Evolutionary conservation across 1,140 invertebrate genomes (phyloP), one percentile per base, ranked within the genome.

Genomic region (Brachystomella parvula): DNA sequence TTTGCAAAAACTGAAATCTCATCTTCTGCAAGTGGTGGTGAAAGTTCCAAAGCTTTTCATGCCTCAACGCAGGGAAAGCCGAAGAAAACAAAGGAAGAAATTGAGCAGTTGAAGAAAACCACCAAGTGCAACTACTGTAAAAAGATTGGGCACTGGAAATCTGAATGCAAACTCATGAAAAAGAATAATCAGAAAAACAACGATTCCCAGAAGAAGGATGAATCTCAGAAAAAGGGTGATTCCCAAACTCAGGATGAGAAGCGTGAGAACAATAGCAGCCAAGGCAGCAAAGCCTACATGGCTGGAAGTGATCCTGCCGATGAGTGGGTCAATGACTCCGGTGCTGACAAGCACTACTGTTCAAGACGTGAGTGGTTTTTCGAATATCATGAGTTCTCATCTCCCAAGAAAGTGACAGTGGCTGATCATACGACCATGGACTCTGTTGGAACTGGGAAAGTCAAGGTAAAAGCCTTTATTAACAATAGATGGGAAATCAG

Each of bases 261-360:
- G 1, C 1, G 56, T 31, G 1, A 24, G 32, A 59, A 15, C 19
- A 30, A n/a, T 26, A n/a, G 3, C 39, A n/a, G 39, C n/a, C 9
- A 44, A n/a, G 39, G n/a, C 39, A n/a, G 39, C 39, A 44, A 9
- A n/a, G 39, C 39, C 39, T 44, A 44, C n/a, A 44, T 44, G 39
- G 39, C 39, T 44, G 39, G n/a, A 44, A 12, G 9, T n/a, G 9
- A 12, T 12, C 9, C 9, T 44, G 39, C n/a, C 39, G 24, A 56
- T 56, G 6, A 9, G 9, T 56, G 53, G 53, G 24, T 56, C 24
- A 56, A 56, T 56, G 53, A 56, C 53, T 56, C 53, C 24, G 53
- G 53, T 12, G 53, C 53, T 56, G 53, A 56, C 24, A 12, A 24
- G 6, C 53, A 56, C 26, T 56, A 56, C 53, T 56, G 53, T 56